Base-by-base conservation (phyloP, 2,113 vertebrate genomes). In the Cariama cristata region DNA sequence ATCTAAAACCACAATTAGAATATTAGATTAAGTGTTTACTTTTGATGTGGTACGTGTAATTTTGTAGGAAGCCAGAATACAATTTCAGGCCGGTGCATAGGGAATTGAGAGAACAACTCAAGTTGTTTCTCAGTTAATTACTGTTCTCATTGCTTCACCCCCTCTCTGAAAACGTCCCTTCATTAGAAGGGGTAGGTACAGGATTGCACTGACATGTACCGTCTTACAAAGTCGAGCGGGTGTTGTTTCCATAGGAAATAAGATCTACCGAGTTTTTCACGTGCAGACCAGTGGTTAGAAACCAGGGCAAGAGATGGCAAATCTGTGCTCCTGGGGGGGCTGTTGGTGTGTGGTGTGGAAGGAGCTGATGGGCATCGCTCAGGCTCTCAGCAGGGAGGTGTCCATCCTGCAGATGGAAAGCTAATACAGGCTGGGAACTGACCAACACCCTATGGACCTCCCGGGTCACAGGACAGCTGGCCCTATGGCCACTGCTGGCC, bases 1-100 rank as follows among this genome's bases (percentile, higher is more conserved):
- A 94, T 93, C 84, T 95, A 93, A 94, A 88, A 49, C 32, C 66
- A 83, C 83, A 93, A 95, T 97, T 87, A 90, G 84, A 95, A 94
- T 93, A 91, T 91, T 94, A 96, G 86, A 89, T 83, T 87, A 93
- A 95, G 24, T 86, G 58, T 95, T 96, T 95, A 85, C 76, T 95
- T 97, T 94, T 91, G 73, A 95, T 88, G 86, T 73, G 66, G 73
- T 73, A 68, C 14, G 8, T 58, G 49, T 72, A 79, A 93, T 95
- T 96, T 89, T 88, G 77, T 42, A 82, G 67, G 66, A 91, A 82
- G 69, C 26, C 33, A 84, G 87, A 79, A 89, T 6, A 93, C 24
- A 45, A 73, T 91, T 89, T 94, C 73, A 89, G 27, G 45, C 26
- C 6, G 1, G 42, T n/a, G 22, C 3, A 2, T 1, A 35, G 95